Conservation (phyloP, 2,797 vertebrate genomes). For the Prunella strophiata region DNA sequence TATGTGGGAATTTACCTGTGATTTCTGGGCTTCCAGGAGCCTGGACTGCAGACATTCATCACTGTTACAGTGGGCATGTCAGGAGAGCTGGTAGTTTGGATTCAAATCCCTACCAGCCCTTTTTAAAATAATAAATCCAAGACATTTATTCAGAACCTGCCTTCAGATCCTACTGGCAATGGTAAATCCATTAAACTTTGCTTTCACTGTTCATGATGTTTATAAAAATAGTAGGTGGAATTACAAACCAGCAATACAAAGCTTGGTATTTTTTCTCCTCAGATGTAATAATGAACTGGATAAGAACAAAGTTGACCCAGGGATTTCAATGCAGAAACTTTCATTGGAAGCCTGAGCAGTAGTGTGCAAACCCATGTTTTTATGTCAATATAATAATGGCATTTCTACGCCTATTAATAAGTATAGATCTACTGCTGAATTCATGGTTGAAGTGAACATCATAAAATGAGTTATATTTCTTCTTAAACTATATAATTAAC, state of each 20-base stretch:
- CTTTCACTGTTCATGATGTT: slow-evolving; percentile 22
- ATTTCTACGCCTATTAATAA: slow-evolving; percentile 69
- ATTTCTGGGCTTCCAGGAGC: not conserved
- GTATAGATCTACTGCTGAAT: slow-evolving; percentile 49
- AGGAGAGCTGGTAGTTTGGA: not conserved
- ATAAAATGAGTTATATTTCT: slow-evolving; percentile 78
- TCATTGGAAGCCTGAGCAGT: slow-evolving; percentile 34
- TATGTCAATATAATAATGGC: slow-evolving; percentile 71
- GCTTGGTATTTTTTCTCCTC: slow-evolving; percentile 44
- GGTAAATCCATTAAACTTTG: slow-evolving; percentile 63
- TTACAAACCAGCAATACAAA: slow-evolving; percentile 19
- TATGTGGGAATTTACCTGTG: not conserved
- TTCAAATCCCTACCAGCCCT: not conserved
- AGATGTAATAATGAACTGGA: slow-evolving; percentile 53
- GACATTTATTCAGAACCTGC: slow-evolving; percentile 30
- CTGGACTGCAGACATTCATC: not conserved
- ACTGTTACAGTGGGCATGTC: not conserved
- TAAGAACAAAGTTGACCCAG: slow-evolving; percentile 58
- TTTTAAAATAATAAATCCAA: slow-evolving; percentile 24
- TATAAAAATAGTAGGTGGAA: slow-evolving; percentile 46
- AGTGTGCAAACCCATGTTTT: slow-evolving; percentile 17
- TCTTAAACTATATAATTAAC: slow-evolving; percentile 89
- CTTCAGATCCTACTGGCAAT: slow-evolving; percentile 9
- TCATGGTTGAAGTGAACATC: slow-evolving; percentile 65
- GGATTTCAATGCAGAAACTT: slow-evolving; percentile 44